Evolutionary conservation across 2,113 vertebrate genomes (phyloP).

Genomic region (Cochlearius cochlearius): DNA sequence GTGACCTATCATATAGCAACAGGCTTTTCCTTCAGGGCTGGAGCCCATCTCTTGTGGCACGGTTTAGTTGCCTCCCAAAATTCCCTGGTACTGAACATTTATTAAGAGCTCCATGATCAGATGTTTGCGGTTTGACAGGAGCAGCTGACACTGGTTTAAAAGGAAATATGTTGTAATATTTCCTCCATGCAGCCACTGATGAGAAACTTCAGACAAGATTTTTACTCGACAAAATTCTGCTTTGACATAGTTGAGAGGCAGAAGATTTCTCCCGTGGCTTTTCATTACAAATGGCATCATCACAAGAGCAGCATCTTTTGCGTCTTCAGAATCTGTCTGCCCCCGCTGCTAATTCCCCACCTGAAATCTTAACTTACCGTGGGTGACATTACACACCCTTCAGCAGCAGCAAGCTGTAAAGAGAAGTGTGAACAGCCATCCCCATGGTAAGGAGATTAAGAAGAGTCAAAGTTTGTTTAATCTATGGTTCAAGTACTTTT

Average conservation of each 20-base stretch:
- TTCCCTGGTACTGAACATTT: background rate
- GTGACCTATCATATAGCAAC: background rate
- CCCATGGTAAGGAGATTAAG: background rate
- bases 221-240: background rate
- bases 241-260: background rate
- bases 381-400: background rate
- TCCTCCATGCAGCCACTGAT: background rate
- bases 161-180: background rate
- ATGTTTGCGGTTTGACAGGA: background rate
- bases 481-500: background rate
- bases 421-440: background rate
- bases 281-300: background rate
- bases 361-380: background rate
- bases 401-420: background rate
- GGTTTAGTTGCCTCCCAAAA: background rate
- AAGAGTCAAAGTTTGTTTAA: background rate
- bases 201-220: background rate
- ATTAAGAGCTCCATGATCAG: background rate
- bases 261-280: background rate
- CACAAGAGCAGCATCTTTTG: background rate
- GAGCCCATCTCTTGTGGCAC: background rate
- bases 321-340: background rate
- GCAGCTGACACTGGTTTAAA: background rate
- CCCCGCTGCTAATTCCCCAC: background rate
- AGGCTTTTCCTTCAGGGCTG: background rate